Percentiles rank a stretch among this genome's conserved stretches.
Evolutionary conservation across 2,113 vertebrate species (phyloP).

Genomic region (Gadus chalcogrammus): DNA sequence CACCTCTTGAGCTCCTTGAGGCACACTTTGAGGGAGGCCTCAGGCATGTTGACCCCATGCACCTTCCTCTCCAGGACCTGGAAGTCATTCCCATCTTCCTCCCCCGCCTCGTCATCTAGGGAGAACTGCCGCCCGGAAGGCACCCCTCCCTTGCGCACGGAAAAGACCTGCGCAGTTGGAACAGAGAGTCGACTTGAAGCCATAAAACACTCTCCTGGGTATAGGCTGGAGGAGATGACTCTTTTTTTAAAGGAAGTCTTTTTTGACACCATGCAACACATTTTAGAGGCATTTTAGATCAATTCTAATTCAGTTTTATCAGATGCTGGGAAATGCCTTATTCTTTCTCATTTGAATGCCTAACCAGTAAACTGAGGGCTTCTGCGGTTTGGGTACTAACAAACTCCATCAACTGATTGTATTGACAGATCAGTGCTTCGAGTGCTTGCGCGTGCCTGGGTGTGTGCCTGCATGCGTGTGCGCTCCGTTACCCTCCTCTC

Average conservation of each 20-base stretch:
- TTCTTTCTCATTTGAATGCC: no score
- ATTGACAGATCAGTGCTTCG: not conserved
- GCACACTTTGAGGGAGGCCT: constrained; percentile 88
- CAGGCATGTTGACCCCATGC: constrained; percentile 84
- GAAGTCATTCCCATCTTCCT: constrained; percentile 88
- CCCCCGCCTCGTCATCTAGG: constrained; percentile 78
- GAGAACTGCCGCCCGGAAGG: constrained; percentile 73
- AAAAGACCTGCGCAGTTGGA: constrained; percentile 71
- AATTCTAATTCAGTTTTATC: no score
- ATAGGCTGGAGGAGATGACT: no score
- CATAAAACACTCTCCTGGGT: no score
- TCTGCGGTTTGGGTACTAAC: no score
- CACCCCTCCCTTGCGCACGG: constrained; percentile 76
- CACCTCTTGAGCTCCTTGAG: constrained; percentile 94
- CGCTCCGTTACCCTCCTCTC: constrained; percentile 80
- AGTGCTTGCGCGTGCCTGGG: not conserved
- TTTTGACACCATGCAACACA: no score
- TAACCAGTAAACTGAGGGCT: no score
- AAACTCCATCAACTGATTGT: no score
- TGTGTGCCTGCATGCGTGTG: not conserved
- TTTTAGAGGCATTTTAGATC: no score
- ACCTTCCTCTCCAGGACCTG: constrained; percentile 86
- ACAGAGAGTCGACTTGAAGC: not conserved
- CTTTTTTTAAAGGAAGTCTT: no score
- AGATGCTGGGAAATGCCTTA: no score